phyloP scores from a whole-genome alignment of 2,797 vertebrate genomes.

The Benthosema pterotum region DNA sequence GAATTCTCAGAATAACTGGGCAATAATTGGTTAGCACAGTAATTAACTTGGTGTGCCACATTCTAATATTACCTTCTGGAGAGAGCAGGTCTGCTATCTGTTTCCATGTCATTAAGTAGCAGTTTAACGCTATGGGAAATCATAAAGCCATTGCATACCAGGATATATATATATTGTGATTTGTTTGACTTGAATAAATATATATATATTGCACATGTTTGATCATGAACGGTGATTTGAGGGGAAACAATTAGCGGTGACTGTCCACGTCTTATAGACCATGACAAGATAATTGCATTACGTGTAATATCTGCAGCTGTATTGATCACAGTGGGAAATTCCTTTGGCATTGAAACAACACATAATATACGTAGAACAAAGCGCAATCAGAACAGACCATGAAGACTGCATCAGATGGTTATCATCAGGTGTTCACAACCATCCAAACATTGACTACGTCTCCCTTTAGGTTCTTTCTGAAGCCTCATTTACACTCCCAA shows the following conservation, averaged over 20 bases:
- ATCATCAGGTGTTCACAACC: neutral
- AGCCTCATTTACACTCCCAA: constrained; percentile 43
- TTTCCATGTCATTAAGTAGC: constrained; percentile 21
- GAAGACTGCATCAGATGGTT: constrained; percentile 34
- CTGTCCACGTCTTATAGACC: neutral
- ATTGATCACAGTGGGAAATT: constrained; percentile 20
- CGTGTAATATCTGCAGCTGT: too few species aligned
- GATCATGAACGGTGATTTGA: neutral
- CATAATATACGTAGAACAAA: constrained; percentile 22
- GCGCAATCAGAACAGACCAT: constrained; percentile 22
- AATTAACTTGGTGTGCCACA: constrained; percentile 16
- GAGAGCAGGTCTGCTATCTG: constrained; percentile 12
- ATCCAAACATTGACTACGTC: constrained; percentile 28
- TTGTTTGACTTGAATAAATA: constrained; percentile 12
- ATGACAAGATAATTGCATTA: neutral
- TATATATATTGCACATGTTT: neutral
- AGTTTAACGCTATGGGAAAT: constrained; percentile 1
- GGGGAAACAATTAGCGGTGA: neutral
- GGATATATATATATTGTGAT: neutral
- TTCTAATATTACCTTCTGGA: constrained; percentile 20
- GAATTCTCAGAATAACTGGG: constrained; percentile 21
- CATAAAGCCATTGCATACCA: neutral
- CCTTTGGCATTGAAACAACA: constrained; percentile 43
- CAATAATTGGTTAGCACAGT: constrained; percentile 9
- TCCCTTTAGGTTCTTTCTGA: constrained; percentile 21